Percentiles rank a stretch among this genome's conserved stretches.
Evolutionary conservation across 2,797 vertebrate species (phyloP).

Genomic region (Notolepis coatsorum): DNA sequence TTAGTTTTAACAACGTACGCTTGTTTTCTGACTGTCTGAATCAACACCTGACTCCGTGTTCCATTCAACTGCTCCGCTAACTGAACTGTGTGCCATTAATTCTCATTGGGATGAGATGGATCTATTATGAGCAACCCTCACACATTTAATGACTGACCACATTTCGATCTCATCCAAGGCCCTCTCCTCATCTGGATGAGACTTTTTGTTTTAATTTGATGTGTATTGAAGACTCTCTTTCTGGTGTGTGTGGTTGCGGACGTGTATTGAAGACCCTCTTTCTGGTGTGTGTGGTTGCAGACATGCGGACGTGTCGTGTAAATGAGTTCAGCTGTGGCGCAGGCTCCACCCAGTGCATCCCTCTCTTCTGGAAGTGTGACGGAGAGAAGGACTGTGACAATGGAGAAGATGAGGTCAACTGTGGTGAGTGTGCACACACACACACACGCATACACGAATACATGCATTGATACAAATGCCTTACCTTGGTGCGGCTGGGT

Average conservation of each 20-base stretch:
- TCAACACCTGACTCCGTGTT: background rate
- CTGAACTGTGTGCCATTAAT: background rate
- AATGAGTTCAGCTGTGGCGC: slow-evolving; percentile 95
- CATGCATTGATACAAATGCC: too few relatives aligned
- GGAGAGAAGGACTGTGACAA: slow-evolving; percentile 96
- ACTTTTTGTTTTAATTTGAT: background rate
- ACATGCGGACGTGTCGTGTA: slow-evolving; percentile 91
- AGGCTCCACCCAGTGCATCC: slow-evolving; percentile 93
- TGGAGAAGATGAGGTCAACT: slow-evolving; percentile 93
- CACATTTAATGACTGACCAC: too few relatives aligned
- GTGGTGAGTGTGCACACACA: slow-evolving; percentile 84
- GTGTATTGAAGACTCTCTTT: too few relatives aligned
- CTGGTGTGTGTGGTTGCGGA: slow-evolving; percentile 74
- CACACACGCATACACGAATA: background rate
- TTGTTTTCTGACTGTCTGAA: background rate
- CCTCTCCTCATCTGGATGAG: too few relatives aligned
- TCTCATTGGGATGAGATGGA: too few relatives aligned
- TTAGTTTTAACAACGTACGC: background rate
- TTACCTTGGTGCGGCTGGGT: too few relatives aligned
- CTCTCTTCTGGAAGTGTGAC: slow-evolving; percentile 96
- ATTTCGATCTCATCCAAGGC: too few relatives aligned
- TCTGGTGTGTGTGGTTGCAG: slow-evolving; percentile 75
- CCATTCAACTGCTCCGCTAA: background rate
- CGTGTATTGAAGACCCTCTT: too few relatives aligned
- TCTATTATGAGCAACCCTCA: too few relatives aligned